Evolutionary conservation across 2,797 vertebrate species (phyloP), one percentile per base, ranked within the genome.

Genomic region (Enteromius mattozi): DNA sequence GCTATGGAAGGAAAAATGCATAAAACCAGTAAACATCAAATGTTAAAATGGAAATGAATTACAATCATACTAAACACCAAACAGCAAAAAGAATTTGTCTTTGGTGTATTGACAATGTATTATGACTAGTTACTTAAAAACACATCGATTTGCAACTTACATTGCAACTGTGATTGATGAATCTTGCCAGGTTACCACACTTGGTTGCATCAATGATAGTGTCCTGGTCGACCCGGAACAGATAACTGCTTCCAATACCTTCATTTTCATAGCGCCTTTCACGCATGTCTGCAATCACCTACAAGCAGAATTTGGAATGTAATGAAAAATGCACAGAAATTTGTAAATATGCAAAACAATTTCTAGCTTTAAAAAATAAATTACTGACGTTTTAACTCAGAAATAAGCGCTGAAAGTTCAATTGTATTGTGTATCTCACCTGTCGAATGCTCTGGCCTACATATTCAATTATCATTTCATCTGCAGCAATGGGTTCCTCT

Each of bases 381-480:
- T 78, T 2, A 54, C 27, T 35, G 16, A 72, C 16, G 74, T 24
- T 59, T 40, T 24, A 9, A 56, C 2, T 35, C 5, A n/a, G 49
- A 75, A 33, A 21, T 47, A 24, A 45, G 17, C 10, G 49, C 30
- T 65, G 16, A 30, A 66, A n/a, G 3, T 56, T 56, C 54, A 59
- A 21, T 17, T 49, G 68, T 13, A 76, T 63, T 61, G 27, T 33
- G 37, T 12, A 63, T 85, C 91, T 93, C 87, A 99, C 98, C 97
- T 99, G 98, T 89, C 98, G 96, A 93, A 99, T 97, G 91, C 96
- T 96, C 93, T 99, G 97, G n/a, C 98, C 98, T 83, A 99, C 98
- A 0, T 99, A 99, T 82, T 99, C 98, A 0, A 99, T 99, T 90
- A 99, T 98, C 98, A 99, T 98, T 92, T 99, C 98, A 2, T 99